A percentile compares a stretch with the other conserved stretches of the same genome.
phyloP scores from a whole-genome alignment of 2,113 vertebrate genomes.

The Scytalopus superciliaris region DNA sequence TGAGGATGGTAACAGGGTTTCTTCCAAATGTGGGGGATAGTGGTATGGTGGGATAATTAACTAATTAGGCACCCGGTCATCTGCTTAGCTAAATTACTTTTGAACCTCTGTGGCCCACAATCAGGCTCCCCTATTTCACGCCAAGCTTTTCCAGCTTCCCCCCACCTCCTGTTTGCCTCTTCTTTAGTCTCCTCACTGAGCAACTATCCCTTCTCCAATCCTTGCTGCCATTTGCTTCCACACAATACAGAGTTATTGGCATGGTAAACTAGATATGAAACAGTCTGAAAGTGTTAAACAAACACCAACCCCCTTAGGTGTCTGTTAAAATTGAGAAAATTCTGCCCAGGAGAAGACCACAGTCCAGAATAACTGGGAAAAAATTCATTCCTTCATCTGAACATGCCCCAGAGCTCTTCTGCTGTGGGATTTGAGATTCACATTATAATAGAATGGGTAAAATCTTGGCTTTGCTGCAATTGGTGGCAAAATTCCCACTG shows the following conservation, averaged over 20 bases:
- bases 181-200: neutral
- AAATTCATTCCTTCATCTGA: constrained; percentile 39
- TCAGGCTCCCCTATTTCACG: constrained; percentile 33
- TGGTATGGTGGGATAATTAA: constrained; percentile 38
- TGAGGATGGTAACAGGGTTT: constrained; percentile 13
- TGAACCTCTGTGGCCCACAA: constrained; percentile 34
- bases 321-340: constrained; percentile 28
- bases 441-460: constrained; percentile 41
- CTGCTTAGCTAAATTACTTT: constrained; percentile 61
- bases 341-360: constrained; percentile 7
- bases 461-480: constrained; percentile 46
- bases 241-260: constrained; percentile 8
- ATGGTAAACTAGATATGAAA: neutral
- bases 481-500: constrained; percentile 60
- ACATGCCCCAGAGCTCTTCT: constrained; percentile 8
- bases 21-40: constrained; percentile 7
- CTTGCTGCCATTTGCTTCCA: neutral
- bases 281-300: constrained; percentile 56
- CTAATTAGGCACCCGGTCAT: constrained; percentile 40
- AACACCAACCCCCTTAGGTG: constrained; percentile 15
- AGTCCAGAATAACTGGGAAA: constrained; percentile 10
- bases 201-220: neutral
- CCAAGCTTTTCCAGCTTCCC: constrained; percentile 4
- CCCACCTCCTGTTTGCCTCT: neutral
- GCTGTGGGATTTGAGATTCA: constrained; percentile 35